These are phyloP conservation scores for Anarhynchus alexandrinus DNA, from an alignment of 2,113 vertebrate species.

Conservation along the genomic window DNA sequence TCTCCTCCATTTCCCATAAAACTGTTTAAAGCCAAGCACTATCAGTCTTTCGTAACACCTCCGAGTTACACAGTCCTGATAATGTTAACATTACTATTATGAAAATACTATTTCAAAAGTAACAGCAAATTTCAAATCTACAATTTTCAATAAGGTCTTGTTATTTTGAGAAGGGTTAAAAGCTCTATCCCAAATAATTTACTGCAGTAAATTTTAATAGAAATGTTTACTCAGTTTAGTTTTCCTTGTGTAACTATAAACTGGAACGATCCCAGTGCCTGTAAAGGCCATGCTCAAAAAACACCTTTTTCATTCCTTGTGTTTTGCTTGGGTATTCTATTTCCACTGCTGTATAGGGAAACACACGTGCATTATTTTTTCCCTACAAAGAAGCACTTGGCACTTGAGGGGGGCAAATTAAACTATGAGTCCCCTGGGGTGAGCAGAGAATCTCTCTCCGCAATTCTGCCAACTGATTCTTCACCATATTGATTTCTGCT, in stretches of 20 bases:
- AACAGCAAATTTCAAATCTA: not conserved
- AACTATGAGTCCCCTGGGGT: not conserved
- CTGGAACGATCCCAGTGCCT: not conserved
- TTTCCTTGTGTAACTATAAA: not conserved
- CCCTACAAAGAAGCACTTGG: not conserved
- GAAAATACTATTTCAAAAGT: not conserved
- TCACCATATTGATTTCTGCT: slow-evolving; percentile 26
- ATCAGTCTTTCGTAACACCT: not conserved
- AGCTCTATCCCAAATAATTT: not conserved
- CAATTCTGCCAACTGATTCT: slow-evolving; percentile 4
- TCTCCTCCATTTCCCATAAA: not conserved
- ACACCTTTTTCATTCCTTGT: not conserved
- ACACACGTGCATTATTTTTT: not conserved
- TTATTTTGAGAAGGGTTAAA: not conserved
- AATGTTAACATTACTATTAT: not conserved
- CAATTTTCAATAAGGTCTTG: not conserved
- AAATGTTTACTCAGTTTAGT: not conserved
- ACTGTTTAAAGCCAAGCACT: not conserved
- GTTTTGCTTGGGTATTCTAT: not conserved
- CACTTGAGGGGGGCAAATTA: not conserved
- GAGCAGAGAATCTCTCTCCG: not conserved
- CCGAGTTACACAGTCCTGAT: not conserved
- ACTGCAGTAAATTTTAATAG: not conserved
- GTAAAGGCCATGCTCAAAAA: not conserved
- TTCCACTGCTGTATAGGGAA: not conserved